Percentiles rank a stretch among this genome's conserved stretches.
phyloP scores from a whole-genome alignment of 2,888 invertebrate species.

The Patella pellucida region DNA sequence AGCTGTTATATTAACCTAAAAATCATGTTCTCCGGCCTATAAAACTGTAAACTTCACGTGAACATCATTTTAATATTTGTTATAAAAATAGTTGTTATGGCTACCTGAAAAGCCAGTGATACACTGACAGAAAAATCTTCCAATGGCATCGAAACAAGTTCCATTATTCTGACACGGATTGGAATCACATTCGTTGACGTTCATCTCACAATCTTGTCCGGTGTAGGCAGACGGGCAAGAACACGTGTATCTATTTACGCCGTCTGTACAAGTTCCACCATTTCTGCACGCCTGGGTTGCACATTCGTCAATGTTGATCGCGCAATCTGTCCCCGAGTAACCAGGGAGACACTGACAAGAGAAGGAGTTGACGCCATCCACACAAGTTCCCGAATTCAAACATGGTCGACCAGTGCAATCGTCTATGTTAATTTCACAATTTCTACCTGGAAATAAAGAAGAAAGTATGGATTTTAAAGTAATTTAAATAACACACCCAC shows the following conservation, averaged over 20 bases:
- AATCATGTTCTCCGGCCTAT: too few relatives aligned
- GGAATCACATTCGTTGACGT: conserved; percentile 49
- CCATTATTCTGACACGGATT: conserved; percentile 55
- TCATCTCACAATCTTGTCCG: conserved; percentile 53
- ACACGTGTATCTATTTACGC: conserved; percentile 48
- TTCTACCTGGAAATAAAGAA: conserved; percentile 36
- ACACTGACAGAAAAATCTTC: conserved; percentile 50
- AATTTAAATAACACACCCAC: conserved; percentile 3
- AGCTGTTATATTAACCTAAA: too few relatives aligned
- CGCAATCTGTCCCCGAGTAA: conserved; percentile 45
- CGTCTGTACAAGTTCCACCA: conserved; percentile 47
- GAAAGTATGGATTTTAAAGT: too few relatives aligned
- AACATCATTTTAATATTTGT: too few relatives aligned
- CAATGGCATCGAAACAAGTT: conserved; percentile 43
- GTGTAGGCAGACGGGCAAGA: conserved; percentile 55
- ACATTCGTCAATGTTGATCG: conserved; percentile 54
- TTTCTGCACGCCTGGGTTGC: conserved; percentile 41
- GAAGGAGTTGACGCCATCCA: conserved; percentile 33
- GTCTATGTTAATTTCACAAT: conserved; percentile 88
- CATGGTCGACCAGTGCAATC: conserved; percentile 95
- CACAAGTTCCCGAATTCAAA: conserved; percentile 88
- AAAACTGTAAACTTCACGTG: too few relatives aligned
- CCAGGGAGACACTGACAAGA: conserved; percentile 44
- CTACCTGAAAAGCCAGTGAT: conserved; percentile 50
- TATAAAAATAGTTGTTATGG: too few relatives aligned